Evolutionary conservation across 2,888 invertebrate species (phyloP).

Genomic region (Mantis religiosa): DNA sequence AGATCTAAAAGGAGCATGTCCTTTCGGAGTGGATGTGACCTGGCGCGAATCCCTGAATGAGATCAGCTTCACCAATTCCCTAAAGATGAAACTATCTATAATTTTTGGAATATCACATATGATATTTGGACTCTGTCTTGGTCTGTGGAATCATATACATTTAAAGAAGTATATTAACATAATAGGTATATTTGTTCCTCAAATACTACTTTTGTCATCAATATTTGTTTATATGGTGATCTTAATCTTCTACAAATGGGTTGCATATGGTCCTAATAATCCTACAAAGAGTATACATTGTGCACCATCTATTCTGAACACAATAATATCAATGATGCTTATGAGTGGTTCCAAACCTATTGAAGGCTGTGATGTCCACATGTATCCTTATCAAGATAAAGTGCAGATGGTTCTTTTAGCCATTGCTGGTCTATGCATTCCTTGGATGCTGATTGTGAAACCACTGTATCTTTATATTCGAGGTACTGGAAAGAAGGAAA

Average conservation of each 20-base stretch:
- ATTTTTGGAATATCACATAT: conserved; percentile 70
- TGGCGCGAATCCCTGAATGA: conserved; percentile 50
- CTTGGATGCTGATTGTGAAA: conserved; percentile 66
- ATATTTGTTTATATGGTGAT: conserved; percentile 58
- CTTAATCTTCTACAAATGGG: conserved; percentile 69
- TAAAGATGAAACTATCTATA: conserved; percentile 72
- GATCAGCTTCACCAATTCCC: conserved; percentile 67
- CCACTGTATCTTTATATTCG: neutral
- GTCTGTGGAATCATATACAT: conserved; percentile 35
- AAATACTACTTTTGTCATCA: conserved; percentile 49
- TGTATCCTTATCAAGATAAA: conserved; percentile 54
- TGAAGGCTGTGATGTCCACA: conserved; percentile 51
- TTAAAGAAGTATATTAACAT: conserved; percentile 41
- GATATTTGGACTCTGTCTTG: conserved; percentile 67
- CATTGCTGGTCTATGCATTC: conserved; percentile 65
- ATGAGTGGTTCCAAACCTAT: conserved; percentile 49
- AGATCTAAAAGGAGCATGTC: conserved; percentile 43
- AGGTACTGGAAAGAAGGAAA: neutral
- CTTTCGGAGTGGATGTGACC: conserved; percentile 54
- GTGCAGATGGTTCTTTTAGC: conserved; percentile 62
- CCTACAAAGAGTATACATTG: conserved; percentile 48
- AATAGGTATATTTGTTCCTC: too few species aligned
- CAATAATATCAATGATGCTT: conserved; percentile 79
- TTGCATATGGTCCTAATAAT: conserved; percentile 50
- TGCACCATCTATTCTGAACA: conserved; percentile 75